These are phyloP conservation scores for Tupaia chinensis DNA, from an alignment of 2,113 vertebrate species.

Conservation along the genomic window DNA sequence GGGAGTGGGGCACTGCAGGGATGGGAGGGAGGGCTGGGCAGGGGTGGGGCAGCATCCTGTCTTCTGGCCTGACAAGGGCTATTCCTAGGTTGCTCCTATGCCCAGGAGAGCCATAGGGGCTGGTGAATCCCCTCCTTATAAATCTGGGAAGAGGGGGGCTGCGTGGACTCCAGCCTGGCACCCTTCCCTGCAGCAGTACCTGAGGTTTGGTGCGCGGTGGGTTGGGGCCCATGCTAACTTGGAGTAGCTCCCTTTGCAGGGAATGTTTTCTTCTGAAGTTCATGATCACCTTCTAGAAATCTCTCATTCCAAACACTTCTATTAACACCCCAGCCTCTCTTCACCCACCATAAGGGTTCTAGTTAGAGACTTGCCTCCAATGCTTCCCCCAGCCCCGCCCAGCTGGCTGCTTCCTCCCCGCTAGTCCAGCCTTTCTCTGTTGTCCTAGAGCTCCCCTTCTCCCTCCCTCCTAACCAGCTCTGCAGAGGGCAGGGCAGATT, in stretches of 20 bases:
- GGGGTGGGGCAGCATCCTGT: not conserved
- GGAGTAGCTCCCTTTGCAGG: not conserved
- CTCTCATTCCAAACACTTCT: not conserved
- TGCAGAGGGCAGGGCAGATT: not conserved
- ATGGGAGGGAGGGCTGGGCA: not conserved
- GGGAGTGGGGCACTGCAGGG: not conserved
- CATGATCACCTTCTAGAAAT: not conserved
- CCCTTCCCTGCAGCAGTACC: not conserved
- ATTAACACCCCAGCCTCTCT: not conserved
- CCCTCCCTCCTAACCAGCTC: not conserved
- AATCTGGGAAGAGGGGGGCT: not conserved
- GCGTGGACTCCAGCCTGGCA: not conserved
- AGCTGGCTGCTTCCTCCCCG: not conserved
- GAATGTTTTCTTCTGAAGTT: not conserved
- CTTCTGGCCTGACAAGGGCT: not conserved
- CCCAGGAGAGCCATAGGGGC: accelerated
- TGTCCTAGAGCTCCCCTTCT: not conserved
- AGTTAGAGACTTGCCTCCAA: not conserved
- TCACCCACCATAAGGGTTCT: not conserved
- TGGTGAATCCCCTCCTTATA: not conserved
- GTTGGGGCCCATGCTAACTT: not conserved
- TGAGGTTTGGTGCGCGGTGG: not conserved
- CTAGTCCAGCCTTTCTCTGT: not conserved
- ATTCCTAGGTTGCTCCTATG: not conserved
- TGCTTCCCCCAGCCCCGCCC: not conserved